Evolutionary conservation across 2,888 invertebrate genomes (phyloP).

Genomic region (Helleia helle): DNA sequence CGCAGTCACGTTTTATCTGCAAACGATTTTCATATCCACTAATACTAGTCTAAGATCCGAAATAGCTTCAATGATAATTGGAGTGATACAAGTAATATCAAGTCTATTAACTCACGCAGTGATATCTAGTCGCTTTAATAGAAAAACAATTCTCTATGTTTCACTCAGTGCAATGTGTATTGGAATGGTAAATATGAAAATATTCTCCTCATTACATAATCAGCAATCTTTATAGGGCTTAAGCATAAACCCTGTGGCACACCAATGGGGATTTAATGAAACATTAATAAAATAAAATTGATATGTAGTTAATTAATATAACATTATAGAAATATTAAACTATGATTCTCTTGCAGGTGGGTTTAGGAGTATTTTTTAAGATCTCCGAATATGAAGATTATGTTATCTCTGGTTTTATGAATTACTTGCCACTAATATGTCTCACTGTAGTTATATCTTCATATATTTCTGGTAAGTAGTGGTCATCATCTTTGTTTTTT

Average conservation of each 20-base stretch:
- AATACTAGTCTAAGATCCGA: slow-evolving; percentile 35
- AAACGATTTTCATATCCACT: slow-evolving; percentile 37
- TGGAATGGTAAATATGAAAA: slow-evolving; percentile 28
- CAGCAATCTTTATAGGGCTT: too few relatives aligned
- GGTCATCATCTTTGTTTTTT: neutral
- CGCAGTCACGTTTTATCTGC: slow-evolving; percentile 36
- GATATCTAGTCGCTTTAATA: slow-evolving; percentile 33
- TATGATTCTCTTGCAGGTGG: slow-evolving; percentile 2
- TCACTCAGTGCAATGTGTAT: slow-evolving; percentile 24
- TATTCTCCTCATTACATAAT: neutral
- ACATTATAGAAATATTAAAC: too few relatives aligned
- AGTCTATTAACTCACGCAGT: slow-evolving; percentile 29
- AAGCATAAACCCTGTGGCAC: too few relatives aligned
- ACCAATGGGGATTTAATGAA: too few relatives aligned
- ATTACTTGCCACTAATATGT: slow-evolving; percentile 7
- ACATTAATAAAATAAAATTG: too few relatives aligned
- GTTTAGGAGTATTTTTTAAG: slow-evolving; percentile 6
- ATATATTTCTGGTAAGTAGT: slow-evolving; percentile 7
- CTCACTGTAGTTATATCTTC: slow-evolving; percentile 4
- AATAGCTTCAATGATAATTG: slow-evolving; percentile 35
- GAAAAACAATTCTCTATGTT: slow-evolving; percentile 27
- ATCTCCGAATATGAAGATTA: slow-evolving; percentile 3
- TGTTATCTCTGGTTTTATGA: slow-evolving; percentile 4
- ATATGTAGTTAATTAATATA: too few relatives aligned
- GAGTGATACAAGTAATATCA: slow-evolving; percentile 35